phyloP scores from a whole-genome alignment of 2,888 invertebrate genomes.

The Oligia latruncula region DNA sequence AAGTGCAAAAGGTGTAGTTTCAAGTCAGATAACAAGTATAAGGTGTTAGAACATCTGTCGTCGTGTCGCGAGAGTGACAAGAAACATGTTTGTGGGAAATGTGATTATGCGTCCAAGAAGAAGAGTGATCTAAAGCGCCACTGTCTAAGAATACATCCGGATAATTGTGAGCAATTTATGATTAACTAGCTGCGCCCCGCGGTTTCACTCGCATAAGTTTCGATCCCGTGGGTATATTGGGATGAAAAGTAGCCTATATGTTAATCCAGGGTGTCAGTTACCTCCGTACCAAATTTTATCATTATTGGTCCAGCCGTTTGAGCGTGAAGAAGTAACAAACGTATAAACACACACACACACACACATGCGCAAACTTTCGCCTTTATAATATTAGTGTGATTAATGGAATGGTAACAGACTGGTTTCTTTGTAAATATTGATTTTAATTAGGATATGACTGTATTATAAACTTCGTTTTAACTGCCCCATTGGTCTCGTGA shows the following conservation, averaged over 20 bases:
- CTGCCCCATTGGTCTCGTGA: too few relatives aligned
- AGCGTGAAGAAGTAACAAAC: too few relatives aligned
- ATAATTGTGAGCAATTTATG: neutral
- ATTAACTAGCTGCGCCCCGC: neutral
- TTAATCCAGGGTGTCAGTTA: too few relatives aligned
- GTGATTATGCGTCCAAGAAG: slow-evolving; percentile 72
- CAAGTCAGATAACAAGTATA: slow-evolving; percentile 5
- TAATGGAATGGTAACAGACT: slow-evolving; percentile 25
- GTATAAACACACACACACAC: too few relatives aligned
- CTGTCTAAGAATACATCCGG: neutral
- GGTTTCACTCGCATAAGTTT: too few relatives aligned
- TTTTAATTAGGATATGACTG: neutral
- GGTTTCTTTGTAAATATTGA: slow-evolving; percentile 8
- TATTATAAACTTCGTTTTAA: neutral
- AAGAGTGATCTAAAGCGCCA: slow-evolving; percentile 74
- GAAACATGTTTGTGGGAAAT: slow-evolving; percentile 67
- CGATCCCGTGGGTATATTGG: too few relatives aligned
- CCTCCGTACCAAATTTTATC: too few relatives aligned
- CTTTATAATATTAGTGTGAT: too few relatives aligned
- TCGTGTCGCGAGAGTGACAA: slow-evolving; percentile 25
- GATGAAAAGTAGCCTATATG: too few relatives aligned
- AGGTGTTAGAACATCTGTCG: slow-evolving; percentile 43
- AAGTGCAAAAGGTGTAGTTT: slow-evolving; percentile 56
- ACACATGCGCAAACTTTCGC: too few relatives aligned
- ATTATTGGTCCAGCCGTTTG: too few relatives aligned